Evolutionary conservation across 2,888 invertebrate species (phyloP).

Genomic region (Drosophila leonis): DNA sequence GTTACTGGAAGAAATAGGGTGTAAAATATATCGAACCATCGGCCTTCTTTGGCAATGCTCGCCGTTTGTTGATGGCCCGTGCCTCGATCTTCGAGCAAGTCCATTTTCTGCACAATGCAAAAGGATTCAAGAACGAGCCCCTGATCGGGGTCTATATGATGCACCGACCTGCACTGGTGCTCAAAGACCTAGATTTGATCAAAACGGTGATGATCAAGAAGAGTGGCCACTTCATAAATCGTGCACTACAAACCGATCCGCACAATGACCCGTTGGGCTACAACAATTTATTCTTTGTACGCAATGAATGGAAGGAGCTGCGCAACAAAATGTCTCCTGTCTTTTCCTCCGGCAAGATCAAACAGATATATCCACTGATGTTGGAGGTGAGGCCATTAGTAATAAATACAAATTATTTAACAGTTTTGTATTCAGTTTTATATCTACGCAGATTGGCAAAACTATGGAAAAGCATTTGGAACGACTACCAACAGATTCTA

Average conservation of each 20-base stretch:
- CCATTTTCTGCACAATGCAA: slow-evolving; percentile 65
- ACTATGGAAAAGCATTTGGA: slow-evolving; percentile 55
- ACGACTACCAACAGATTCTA: neutral
- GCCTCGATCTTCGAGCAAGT: slow-evolving; percentile 73
- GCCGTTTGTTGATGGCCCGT: slow-evolving; percentile 69
- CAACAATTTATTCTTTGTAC: slow-evolving; percentile 84
- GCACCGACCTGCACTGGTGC: slow-evolving; percentile 84
- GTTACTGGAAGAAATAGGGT: slow-evolving; percentile 79
- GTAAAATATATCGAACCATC: slow-evolving; percentile 79
- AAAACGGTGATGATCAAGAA: slow-evolving; percentile 86
- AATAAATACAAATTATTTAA: neutral
- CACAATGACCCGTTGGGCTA: slow-evolving; percentile 83
- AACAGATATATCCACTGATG: slow-evolving; percentile 82
- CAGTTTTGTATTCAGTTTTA: neutral
- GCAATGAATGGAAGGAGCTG: slow-evolving; percentile 85
- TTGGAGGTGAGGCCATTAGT: slow-evolving; percentile 59
- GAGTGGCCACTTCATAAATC: slow-evolving; percentile 84
- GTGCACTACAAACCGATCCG: slow-evolving; percentile 69
- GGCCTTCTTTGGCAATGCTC: slow-evolving; percentile 84
- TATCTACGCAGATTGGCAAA: slow-evolving; percentile 57
- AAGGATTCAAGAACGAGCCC: slow-evolving; percentile 64
- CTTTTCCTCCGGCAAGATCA: slow-evolving; percentile 84
- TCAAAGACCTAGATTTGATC: slow-evolving; percentile 84
- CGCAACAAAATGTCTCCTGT: slow-evolving; percentile 85
- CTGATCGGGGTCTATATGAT: slow-evolving; percentile 83